Evolutionary conservation across 2,888 invertebrate genomes (phyloP).

Genomic region (Pseudococcus jackbeardsleyi): DNA sequence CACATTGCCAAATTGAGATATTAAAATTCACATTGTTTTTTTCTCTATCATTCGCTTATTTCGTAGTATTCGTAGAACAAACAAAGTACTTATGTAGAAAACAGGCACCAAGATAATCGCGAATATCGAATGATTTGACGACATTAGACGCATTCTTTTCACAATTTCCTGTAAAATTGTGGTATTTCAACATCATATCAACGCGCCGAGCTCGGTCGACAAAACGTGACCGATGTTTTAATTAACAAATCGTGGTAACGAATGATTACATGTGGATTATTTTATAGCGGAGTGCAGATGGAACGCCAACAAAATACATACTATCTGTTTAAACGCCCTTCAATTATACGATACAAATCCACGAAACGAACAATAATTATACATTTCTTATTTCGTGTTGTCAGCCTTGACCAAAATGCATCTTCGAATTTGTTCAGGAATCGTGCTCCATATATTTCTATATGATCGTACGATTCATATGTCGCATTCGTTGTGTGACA

Average conservation of each 20-base stretch:
- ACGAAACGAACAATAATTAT: slow-evolving; percentile 46
- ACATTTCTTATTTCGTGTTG: slow-evolving; percentile 49
- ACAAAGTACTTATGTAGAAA: background rate
- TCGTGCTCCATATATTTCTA: slow-evolving; percentile 43
- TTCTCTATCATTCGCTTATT: background rate
- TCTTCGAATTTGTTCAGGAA: slow-evolving; percentile 32
- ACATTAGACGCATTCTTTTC: background rate
- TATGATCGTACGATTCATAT: background rate
- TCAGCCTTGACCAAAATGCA: slow-evolving; percentile 50
- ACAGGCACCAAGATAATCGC: background rate
- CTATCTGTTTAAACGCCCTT: background rate
- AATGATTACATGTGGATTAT: slow-evolving; percentile 6
- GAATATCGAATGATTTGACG: background rate
- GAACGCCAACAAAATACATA: slow-evolving; percentile 3
- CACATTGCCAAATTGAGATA: slow-evolving; percentile 24
- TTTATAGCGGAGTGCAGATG: background rate
- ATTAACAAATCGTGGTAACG: slow-evolving; percentile 9
- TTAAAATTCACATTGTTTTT: background rate
- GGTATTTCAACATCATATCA: background rate
- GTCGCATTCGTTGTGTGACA: background rate
- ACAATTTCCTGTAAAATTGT: slow-evolving; percentile 22
- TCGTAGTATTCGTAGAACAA: background rate
- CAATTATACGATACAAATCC: slow-evolving; percentile 29
- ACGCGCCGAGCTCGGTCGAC: background rate
- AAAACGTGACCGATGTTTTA: slow-evolving; percentile 45